phyloP scores from a whole-genome alignment of 2,888 invertebrate genomes.

The Pasiphila rectangulata region DNA sequence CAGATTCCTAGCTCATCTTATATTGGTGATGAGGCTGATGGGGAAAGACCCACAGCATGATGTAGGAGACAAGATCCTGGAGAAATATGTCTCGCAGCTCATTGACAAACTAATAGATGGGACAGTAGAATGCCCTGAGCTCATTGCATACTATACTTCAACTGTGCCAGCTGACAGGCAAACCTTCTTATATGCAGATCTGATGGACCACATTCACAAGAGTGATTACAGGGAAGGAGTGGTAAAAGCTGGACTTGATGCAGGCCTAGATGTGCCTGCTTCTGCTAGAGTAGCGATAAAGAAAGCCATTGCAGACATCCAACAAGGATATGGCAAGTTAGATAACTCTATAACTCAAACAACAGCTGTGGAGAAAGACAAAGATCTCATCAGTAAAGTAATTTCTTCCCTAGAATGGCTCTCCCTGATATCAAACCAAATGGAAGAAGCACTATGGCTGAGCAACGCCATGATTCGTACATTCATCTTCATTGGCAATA shows the following conservation, averaged over 20 bases:
- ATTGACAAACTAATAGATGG: conserved; percentile 79
- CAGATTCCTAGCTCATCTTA: conserved; percentile 91
- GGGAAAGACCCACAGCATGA: conserved; percentile 86
- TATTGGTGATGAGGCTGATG: conserved; percentile 90
- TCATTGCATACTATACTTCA: conserved; percentile 93
- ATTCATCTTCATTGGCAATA: conserved; percentile 90
- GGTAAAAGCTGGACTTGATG: conserved; percentile 85
- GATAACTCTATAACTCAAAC: conserved; percentile 83
- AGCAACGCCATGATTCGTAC: conserved; percentile 93
- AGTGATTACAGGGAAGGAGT: conserved; percentile 84
- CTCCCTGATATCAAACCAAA: conserved; percentile 87
- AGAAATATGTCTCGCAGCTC: conserved; percentile 86
- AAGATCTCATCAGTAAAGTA: conserved; percentile 63
- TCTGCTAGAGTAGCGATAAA: conserved; percentile 93
- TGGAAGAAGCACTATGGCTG: conserved; percentile 90
- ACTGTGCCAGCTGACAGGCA: conserved; percentile 83
- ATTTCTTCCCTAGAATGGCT: conserved; percentile 90
- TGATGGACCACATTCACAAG: conserved; percentile 84
- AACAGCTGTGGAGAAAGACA: conserved; percentile 82
- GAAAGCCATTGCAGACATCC: conserved; percentile 78
- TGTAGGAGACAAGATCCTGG: conserved; percentile 87
- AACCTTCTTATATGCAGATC: conserved; percentile 83
- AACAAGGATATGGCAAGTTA: conserved; percentile 70
- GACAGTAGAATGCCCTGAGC: conserved; percentile 84
- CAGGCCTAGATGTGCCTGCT: conserved; percentile 90